Evolutionary conservation across 1,140 invertebrate genomes (phyloP).

Genomic region (Drosophila parabipectinata): DNA sequence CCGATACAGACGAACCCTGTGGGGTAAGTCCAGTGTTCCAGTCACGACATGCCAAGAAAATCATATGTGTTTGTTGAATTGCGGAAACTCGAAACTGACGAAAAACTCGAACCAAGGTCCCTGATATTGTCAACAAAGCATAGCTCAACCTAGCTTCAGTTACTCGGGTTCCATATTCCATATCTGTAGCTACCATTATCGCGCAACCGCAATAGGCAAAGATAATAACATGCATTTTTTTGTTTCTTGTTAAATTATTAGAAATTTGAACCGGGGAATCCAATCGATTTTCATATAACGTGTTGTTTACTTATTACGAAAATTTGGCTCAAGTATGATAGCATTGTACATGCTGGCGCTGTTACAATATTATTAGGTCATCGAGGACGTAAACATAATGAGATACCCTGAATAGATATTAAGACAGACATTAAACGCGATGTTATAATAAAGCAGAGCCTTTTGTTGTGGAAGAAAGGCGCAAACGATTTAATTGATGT

Average conservation of each 20-base stretch:
- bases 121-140: not conserved
- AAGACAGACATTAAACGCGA: not conserved
- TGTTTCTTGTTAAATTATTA: slow-evolving; percentile 5
- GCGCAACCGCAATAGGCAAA: not conserved
- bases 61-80: not conserved
- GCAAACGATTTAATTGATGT: slow-evolving; percentile 68
- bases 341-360: slow-evolving; percentile 8
- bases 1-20: slow-evolving; percentile 18
- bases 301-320: no score
- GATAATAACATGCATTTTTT: slow-evolving; percentile 27
- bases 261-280: slow-evolving; percentile 14
- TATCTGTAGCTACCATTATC: slow-evolving; percentile 32
- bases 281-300: slow-evolving; percentile 6
- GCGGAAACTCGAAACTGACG: not conserved
- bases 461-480: slow-evolving; percentile 21
- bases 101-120: slow-evolving; percentile 12
- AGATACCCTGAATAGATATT: slow-evolving; percentile 12
- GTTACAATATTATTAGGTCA: slow-evolving; percentile 12
- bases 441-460: slow-evolving; percentile 20
- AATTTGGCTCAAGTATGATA: no score
- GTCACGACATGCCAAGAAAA: not conserved
- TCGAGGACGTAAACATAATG: not conserved
- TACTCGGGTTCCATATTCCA: slow-evolving; percentile 35
- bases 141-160: no score
- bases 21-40: not conserved